Base-by-base conservation (phyloP, 2,797 vertebrate species). In the Semaprochilodus insignis region DNA sequence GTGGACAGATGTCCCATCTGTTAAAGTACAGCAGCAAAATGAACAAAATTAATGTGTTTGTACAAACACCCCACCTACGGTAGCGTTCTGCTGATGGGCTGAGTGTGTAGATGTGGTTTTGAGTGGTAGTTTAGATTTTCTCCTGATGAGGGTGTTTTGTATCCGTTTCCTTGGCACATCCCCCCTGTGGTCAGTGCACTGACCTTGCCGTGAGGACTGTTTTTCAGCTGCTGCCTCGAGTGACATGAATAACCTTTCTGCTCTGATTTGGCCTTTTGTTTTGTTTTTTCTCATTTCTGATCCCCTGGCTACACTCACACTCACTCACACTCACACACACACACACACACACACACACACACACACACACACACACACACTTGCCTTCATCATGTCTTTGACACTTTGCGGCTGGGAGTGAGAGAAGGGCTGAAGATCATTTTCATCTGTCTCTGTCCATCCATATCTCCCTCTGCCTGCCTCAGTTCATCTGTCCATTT, bases 401-500 rank as follows among this genome's bases (percentile, higher is more conserved):
- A 40, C 65, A 36, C 34, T 36, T 67, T 19, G 17, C 31, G 21
- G 65, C 60, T 63, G 23, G 4, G 60, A 31, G 23, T 63, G 60
- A 63, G 13, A 63, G 13, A 63, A 4, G 19, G 62, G 25, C 10
- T 65, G 62, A 34, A 57, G 52, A 36, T 80, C 67, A 71, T 72
- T 48, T 80, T 0, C 67, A 79, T 85, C 82, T 82, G 81, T 85
- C 81, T 87, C 80, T 88, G 85, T 89, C 88, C 78, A 66, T 81
- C 84, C 79, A 71, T 36, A 27, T 70, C 52, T 27, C 25, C 21
- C 17, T 66, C n/a, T 27, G 4, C 34, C 21, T 78, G 19, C 36
- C 2, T 36, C 48, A 8, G 17, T 78, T 23, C 48, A 34, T 77
- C 54, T 67, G 31, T 86, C 52, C 52, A 36, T 74, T 63, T 27